Conservation (phyloP, 1,140 invertebrate species). For the Phthorimaea operculella region DNA sequence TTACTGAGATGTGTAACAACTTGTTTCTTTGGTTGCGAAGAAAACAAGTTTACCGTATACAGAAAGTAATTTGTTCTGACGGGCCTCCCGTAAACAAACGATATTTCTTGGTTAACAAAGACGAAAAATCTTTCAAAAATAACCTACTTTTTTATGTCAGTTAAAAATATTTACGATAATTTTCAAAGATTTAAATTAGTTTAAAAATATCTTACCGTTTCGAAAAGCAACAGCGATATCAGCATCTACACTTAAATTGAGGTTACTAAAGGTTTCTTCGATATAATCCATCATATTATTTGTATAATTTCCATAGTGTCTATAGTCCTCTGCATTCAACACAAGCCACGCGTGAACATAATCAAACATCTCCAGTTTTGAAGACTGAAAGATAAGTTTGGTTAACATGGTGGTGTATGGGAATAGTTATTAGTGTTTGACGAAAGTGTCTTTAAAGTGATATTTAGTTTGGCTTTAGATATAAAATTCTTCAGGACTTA, state of each 20-base stretch:
- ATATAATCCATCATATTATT: slow-evolving; percentile 9
- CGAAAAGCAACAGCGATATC: slow-evolving; percentile 32
- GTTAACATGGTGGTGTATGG: too few species aligned
- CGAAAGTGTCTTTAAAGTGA: background rate
- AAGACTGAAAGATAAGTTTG: slow-evolving; percentile 19
- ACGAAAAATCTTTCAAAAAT: too few species aligned
- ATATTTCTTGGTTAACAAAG: background rate
- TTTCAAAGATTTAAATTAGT: too few species aligned
- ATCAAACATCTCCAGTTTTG: slow-evolving; percentile 31
- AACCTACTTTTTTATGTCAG: background rate
- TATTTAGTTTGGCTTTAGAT: too few species aligned
- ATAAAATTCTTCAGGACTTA: too few species aligned
- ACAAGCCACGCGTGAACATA: slow-evolving; percentile 40
- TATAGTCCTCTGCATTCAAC: slow-evolving; percentile 9
- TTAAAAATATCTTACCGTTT: slow-evolving; percentile 22
- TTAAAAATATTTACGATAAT: too few species aligned
- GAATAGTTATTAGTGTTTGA: background rate
- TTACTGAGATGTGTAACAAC: background rate
- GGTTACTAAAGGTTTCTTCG: slow-evolving; percentile 18
- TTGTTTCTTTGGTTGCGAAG: background rate
- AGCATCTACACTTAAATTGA: slow-evolving; percentile 44
- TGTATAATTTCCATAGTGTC: background rate
- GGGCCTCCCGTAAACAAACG: background rate
- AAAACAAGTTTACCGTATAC: background rate
- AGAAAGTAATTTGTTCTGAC: background rate